phyloP scores from a whole-genome alignment of 2,113 vertebrate species.

The Smithornis capensis region DNA sequence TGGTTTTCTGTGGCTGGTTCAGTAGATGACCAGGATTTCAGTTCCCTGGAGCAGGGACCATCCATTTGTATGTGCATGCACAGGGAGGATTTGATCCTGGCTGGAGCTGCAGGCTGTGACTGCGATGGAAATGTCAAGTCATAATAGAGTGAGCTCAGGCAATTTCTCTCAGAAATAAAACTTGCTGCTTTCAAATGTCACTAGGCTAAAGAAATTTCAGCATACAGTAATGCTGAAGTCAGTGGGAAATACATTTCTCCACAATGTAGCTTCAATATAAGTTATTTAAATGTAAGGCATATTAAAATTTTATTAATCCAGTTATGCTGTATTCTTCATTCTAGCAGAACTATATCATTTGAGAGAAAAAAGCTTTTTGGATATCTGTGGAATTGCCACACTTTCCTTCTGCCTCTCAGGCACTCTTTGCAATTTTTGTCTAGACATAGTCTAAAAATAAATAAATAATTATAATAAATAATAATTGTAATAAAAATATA shows the following conservation, averaged over 20 bases:
- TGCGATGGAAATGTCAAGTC: constrained; percentile 59
- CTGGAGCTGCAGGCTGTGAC: constrained; percentile 44
- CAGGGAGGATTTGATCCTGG: constrained; percentile 44
- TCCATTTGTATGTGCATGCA: constrained; percentile 25
- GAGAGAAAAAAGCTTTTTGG: background rate
- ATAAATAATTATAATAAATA: background rate
- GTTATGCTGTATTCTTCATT: background rate
- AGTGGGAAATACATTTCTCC: constrained; percentile 6
- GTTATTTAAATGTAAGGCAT: constrained; percentile 12
- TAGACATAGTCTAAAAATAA: background rate
- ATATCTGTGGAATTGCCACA: background rate
- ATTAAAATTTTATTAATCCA: constrained; percentile 16
- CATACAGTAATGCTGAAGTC: background rate
- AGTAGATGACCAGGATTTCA: constrained; percentile 46
- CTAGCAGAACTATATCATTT: background rate
- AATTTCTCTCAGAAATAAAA: constrained; percentile 57
- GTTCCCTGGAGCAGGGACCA: constrained; percentile 28
- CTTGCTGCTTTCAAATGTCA: constrained; percentile 55
- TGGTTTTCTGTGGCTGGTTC: constrained; percentile 23
- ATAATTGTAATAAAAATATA: background rate
- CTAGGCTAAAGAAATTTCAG: constrained; percentile 43
- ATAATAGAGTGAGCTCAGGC: constrained; percentile 49
- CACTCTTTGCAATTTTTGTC: background rate
- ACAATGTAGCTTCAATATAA: background rate
- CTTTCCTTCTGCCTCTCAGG: background rate